A percentile compares a stretch with the other conserved stretches of the same genome.
Evolutionary conservation across 1,140 invertebrate genomes (phyloP).

Genomic region (Drosophila eugracilis): DNA sequence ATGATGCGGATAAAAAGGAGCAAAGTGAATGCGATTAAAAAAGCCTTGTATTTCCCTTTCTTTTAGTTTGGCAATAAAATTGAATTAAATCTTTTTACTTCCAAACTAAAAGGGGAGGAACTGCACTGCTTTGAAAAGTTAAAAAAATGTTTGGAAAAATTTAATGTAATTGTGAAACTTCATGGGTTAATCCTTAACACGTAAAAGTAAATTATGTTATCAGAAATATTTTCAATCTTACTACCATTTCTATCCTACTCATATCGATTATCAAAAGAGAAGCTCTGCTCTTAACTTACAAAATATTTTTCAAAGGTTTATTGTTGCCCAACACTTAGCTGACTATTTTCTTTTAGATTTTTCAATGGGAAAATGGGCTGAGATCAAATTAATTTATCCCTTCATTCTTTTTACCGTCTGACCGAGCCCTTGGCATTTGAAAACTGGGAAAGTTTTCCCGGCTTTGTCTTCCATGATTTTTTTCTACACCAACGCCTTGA

Average conservation of each 20-base stretch:
- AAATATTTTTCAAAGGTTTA: background rate
- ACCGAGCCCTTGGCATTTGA: conserved; percentile 58
- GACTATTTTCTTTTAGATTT: conserved; percentile 9
- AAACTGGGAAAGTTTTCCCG: conserved; percentile 32
- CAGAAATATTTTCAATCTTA: too few relatives aligned
- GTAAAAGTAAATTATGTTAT: too few relatives aligned
- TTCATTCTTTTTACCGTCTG: conserved; percentile 31
- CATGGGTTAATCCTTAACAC: too few relatives aligned
- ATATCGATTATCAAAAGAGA: too few relatives aligned
- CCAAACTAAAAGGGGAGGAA: background rate
- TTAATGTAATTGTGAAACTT: too few relatives aligned
- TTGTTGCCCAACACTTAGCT: conserved; percentile 11
- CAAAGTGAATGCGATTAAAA: background rate
- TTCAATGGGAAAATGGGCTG: background rate
- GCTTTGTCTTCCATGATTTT: conserved; percentile 33
- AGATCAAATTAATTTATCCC: conserved; percentile 24
- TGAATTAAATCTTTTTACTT: background rate
- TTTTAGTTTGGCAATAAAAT: conserved; percentile 6
- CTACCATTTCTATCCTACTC: too few relatives aligned
- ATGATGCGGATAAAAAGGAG: background rate
- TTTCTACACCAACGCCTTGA: conserved; percentile 26
- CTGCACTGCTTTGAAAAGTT: background rate
- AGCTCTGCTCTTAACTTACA: too few relatives aligned
- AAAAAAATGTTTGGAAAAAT: background rate
- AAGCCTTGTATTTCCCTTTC: background rate